A percentile compares a stretch with the other conserved stretches of the same genome.
Conservation (phyloP, 2,888 invertebrate genomes). For the Dicranocentrus wangi region DNA sequence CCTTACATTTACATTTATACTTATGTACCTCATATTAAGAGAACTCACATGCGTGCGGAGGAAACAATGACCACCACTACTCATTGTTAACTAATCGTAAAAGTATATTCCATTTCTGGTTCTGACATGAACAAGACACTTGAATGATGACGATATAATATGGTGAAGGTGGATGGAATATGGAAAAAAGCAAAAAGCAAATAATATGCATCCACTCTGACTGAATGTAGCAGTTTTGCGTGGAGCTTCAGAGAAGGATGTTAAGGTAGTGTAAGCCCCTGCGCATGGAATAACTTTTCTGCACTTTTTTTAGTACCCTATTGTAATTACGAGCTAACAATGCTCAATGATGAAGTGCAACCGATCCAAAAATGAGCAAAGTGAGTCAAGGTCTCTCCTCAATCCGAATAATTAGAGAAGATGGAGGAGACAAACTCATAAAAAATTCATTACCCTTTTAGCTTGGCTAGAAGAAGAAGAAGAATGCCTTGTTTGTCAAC, state of each 20-base stretch:
- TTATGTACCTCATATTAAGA: neutral
- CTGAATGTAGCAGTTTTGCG: neutral
- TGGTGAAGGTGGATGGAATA: neutral
- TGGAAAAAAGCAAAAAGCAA: neutral
- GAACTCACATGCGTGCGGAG: neutral
- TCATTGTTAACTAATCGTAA: neutral
- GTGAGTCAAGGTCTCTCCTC: slow-evolving; percentile 51
- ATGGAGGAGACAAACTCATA: slow-evolving; percentile 7
- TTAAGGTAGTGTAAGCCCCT: no score
- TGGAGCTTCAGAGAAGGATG: neutral
- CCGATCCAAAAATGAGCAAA: slow-evolving; percentile 5
- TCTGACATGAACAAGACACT: slow-evolving; percentile 2
- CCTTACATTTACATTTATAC: neutral
- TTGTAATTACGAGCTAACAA: neutral
- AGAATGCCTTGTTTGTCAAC: neutral
- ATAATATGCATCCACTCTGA: neutral
- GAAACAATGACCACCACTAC: slow-evolving; percentile 7
- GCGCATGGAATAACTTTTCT: slow-evolving; percentile 3
- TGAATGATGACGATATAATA: slow-evolving; percentile 1
- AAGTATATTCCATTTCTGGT: slow-evolving; percentile 24
- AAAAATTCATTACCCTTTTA: slow-evolving; percentile 7
- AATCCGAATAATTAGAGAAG: slow-evolving; percentile 17
- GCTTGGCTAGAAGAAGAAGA: slow-evolving; percentile 1
- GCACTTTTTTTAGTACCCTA: neutral
- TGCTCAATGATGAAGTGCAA: neutral